A percentile compares a stretch with the other conserved stretches of the same genome.
These are phyloP conservation scores for Sinhomidia bicolor DNA, from an alignment of 2,888 invertebrate genomes.

Conservation along the genomic window DNA sequence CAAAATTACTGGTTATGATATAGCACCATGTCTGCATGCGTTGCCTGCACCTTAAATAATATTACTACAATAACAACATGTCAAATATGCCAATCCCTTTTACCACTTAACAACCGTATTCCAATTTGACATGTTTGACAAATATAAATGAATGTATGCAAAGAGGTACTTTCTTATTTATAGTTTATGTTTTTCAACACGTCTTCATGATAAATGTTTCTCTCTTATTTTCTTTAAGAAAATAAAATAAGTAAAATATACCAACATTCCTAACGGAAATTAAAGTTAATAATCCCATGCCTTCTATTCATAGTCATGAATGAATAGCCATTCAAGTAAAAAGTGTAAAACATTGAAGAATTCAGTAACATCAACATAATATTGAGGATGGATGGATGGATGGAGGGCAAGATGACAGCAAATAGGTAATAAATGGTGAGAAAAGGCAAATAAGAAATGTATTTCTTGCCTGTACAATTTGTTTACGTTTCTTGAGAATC, in stretches of 20 bases:
- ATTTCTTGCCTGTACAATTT: background rate
- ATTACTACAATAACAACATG: background rate
- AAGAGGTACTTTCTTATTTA: background rate
- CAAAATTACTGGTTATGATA: background rate
- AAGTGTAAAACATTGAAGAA: background rate
- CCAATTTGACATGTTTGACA: background rate
- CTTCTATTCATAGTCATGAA: background rate
- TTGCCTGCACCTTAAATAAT: background rate
- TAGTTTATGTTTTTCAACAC: background rate
- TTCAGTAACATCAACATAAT: background rate
- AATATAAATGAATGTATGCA: background rate
- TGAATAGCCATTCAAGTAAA: background rate
- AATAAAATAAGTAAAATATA: background rate
- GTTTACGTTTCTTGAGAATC: background rate
- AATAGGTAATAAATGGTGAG: background rate
- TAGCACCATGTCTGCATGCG: background rate
- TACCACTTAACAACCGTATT: background rate
- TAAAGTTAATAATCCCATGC: background rate
- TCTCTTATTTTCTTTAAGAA: background rate
- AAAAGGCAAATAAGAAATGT: background rate
- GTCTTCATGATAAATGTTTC: background rate
- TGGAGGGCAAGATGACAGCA: background rate
- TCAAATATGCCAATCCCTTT: conserved; percentile 10
- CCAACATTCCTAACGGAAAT: background rate
- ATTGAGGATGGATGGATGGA: background rate